These are phyloP conservation scores for Metopia argyrocephala DNA, from an alignment of 2,888 invertebrate genomes.

Conservation along the genomic window DNA sequence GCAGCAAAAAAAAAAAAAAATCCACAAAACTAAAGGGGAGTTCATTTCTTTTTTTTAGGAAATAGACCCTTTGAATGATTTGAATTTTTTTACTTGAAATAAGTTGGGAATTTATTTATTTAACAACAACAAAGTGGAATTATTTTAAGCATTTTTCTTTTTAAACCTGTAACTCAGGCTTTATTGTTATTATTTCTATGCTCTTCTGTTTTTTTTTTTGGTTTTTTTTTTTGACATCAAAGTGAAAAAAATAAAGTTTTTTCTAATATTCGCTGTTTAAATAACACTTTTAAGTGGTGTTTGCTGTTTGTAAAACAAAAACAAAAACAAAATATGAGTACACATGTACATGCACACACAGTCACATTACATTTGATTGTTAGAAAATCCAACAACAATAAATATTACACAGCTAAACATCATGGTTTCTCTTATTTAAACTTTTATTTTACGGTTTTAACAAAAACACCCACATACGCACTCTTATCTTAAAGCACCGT, in stretches of 20 bases:
- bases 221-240: slow-evolving; percentile 39
- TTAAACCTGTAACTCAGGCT: not conserved
- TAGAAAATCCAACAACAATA: not conserved
- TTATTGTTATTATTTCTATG: not conserved
- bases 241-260: slow-evolving; percentile 47
- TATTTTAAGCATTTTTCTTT: not conserved
- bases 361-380: too few species aligned
- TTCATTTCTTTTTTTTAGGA: not conserved
- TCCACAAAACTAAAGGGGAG: not conserved
- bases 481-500: not conserved
- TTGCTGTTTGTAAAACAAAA: slow-evolving; percentile 41
- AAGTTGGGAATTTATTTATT: not conserved
- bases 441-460: not conserved
- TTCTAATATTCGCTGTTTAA: slow-evolving; percentile 41
- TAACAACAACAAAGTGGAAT: not conserved
- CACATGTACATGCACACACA: not conserved
- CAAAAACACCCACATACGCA: not conserved
- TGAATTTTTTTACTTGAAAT: not conserved
- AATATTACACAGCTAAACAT: not conserved
- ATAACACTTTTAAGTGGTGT: slow-evolving; percentile 59
- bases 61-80: not conserved
- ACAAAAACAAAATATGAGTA: not conserved
- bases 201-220: not conserved
- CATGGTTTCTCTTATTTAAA: not conserved
- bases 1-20: not conserved